A percentile compares a stretch with the other conserved stretches of the same genome.
These are phyloP conservation scores for Ochotona curzoniae DNA, from an alignment of 2,113 vertebrate species.

Conservation along the genomic window DNA sequence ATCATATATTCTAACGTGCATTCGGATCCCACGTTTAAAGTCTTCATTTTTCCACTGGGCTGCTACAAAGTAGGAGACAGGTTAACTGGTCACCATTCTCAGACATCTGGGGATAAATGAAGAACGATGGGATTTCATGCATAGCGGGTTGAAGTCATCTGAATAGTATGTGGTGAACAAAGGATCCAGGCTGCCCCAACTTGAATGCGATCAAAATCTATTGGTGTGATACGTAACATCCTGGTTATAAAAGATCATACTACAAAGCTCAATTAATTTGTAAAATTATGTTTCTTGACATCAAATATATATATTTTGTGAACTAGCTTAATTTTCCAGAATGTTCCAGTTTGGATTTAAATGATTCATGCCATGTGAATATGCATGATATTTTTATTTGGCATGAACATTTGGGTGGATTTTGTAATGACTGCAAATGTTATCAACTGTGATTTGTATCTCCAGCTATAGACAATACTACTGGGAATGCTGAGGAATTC, in stretches of 20 bases:
- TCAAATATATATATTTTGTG: background rate
- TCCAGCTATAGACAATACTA: background rate
- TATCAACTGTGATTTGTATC: background rate
- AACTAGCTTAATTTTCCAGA: constrained; percentile 20
- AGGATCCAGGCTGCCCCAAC: background rate
- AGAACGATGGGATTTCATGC: background rate
- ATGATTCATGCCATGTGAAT: background rate
- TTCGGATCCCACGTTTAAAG: background rate
- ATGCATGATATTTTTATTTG: background rate
- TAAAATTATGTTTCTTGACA: background rate
- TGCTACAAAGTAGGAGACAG: background rate
- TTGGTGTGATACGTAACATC: background rate
- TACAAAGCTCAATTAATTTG: background rate
- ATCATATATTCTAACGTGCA: background rate
- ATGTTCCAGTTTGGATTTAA: background rate
- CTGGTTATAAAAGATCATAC: background rate
- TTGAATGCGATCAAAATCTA: background rate
- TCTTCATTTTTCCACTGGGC: background rate
- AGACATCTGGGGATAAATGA: background rate
- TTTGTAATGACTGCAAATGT: background rate
- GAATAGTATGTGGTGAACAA: background rate
- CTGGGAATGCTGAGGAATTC: background rate
- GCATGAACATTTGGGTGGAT: background rate
- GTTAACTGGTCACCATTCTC: background rate
- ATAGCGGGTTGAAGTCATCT: background rate